Evolutionary conservation across 2,888 invertebrate species (phyloP).

Genomic region (Eristalis arbustorum): DNA sequence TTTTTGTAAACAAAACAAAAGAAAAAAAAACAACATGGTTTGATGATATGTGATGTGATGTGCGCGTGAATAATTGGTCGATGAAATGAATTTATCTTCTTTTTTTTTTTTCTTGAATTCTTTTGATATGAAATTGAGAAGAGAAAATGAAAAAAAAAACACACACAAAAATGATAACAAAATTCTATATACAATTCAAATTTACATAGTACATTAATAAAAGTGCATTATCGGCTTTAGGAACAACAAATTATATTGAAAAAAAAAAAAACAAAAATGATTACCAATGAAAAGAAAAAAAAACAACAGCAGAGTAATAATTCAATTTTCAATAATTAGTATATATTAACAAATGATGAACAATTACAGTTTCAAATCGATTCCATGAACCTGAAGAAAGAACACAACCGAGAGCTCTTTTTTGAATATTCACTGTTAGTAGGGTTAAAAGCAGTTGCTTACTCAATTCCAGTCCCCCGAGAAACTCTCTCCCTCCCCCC

Average conservation of each 20-base stretch:
- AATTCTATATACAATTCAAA: conserved; percentile 61
- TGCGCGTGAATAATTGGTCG: conserved; percentile 24
- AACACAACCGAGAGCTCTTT: no score
- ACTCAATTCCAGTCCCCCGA: no score
- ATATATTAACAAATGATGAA: conserved; percentile 4
- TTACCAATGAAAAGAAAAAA: neutral
- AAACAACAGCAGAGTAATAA: neutral
- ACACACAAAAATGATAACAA: neutral
- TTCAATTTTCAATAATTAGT: conserved; percentile 23
- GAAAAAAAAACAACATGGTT: conserved; percentile 12
- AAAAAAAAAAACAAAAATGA: conserved; percentile 19
- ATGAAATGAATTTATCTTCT: conserved; percentile 24
- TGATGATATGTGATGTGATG: conserved; percentile 47
- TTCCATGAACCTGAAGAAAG: neutral
- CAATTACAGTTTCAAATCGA: neutral
- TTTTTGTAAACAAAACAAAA: neutral
- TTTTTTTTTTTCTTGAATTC: neutral
- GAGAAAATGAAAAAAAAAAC: neutral
- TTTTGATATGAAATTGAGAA: conserved; percentile 28
- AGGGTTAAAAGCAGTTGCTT: no score
- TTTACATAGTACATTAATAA: conserved; percentile 76
- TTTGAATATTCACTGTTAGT: no score
- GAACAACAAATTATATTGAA: conserved; percentile 34
- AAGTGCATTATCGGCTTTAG: conserved; percentile 79
- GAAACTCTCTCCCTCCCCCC: no score